Evolutionary conservation across 2,888 invertebrate genomes (phyloP), one percentile per base, ranked within the genome.

Genomic region (Pegoplata infirma): DNA sequence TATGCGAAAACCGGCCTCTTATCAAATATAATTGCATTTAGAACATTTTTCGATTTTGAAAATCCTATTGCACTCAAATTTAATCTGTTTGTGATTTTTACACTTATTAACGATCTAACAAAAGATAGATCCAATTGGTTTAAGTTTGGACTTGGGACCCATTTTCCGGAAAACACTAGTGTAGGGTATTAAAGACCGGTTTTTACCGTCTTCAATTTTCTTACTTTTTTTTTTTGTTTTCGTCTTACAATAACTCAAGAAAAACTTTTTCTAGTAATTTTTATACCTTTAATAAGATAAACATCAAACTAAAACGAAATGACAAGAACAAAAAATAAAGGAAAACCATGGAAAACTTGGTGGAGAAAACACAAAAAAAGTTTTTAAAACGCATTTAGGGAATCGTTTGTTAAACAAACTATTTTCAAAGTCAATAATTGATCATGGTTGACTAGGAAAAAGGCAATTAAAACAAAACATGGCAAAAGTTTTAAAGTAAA

Each of bases 211-310:
- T n/a, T n/a, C n/a, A n/a, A n/a, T n/a, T n/a, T n/a, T n/a, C n/a
- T n/a, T n/a, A 40, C 5, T 4, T 40, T n/a, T n/a, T 40, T 40
- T n/a, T n/a, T 40, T 4, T 40, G 10, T 5, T 28, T 28, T 28
- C n/a, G n/a, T n/a, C n/a, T 28, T 28, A 1, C 28, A 10, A 32
- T n/a, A n/a, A 12, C 5, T 5, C n/a, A n/a, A 23, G 16, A 23
- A 12, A 67, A 75, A 68, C 17, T 75, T 68, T 32, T 49, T 3
- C 12, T 63, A 16, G 44, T 77, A n/a, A 49, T 63, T 77, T 77
- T 25, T 47, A 36, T 66, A 66, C 59, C 66, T 68, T 68, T 68
- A 73, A 68, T 53, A 73, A 64, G 77, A 78, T 68, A 78, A 78
- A 73, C 21, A 77, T 69, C 73, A 51, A 51, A 12, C 51, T 53